phyloP scores from a whole-genome alignment of 2,888 invertebrate genomes.

The Caenorhabditis virilis region DNA sequence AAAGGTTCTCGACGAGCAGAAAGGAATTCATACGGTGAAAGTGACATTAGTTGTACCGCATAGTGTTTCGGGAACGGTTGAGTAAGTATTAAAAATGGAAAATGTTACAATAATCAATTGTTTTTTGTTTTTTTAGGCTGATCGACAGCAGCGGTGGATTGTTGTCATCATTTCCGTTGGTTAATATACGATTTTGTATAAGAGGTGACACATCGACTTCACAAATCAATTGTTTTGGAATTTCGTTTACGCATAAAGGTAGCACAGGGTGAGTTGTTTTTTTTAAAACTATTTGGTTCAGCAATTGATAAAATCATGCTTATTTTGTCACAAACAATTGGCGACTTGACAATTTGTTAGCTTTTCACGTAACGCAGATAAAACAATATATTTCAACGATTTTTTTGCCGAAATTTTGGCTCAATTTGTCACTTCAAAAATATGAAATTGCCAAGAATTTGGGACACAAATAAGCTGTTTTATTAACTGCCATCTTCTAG shows the following conservation, averaged over 20 bases:
- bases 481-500: too few species aligned
- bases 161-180: constrained; percentile 81
- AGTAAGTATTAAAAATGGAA: constrained; percentile 75
- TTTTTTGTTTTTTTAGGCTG: constrained; percentile 68
- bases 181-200: constrained; percentile 79
- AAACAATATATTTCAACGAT: too few species aligned
- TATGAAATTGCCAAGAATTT: too few species aligned
- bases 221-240: constrained; percentile 90
- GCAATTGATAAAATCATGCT: too few species aligned
- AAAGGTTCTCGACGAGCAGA: constrained; percentile 78
- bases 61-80: constrained; percentile 87
- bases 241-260: constrained; percentile 86
- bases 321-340: too few species aligned
- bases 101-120: constrained; percentile 4
- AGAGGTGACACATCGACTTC: constrained; percentile 82
- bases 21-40: constrained; percentile 75
- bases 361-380: too few species aligned
- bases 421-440: too few species aligned
- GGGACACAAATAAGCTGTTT: too few species aligned
- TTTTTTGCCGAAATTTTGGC: too few species aligned
- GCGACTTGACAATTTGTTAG: too few species aligned
- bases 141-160: constrained; percentile 83
- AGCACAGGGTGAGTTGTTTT: constrained; percentile 34
- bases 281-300: too few species aligned
- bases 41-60: constrained; percentile 90